Base-by-base conservation (phyloP, 2,797 vertebrate species). In the Paratrypauchen microcephalus region DNA sequence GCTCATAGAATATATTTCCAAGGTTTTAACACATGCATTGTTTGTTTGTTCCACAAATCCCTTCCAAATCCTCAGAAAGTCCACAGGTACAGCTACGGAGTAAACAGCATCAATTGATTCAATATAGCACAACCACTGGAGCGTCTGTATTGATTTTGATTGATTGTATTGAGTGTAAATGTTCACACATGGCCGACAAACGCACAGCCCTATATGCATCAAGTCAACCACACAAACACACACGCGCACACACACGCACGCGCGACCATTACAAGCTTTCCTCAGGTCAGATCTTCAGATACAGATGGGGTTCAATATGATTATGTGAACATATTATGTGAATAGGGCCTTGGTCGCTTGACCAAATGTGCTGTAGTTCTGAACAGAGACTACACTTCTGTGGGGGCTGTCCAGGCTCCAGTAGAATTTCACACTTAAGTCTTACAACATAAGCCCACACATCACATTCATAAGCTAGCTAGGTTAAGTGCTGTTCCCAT, bases 141-240 rank as follows among this genome's bases (percentile, higher is more conserved):
- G 19, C 52, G 18, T 8, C 1, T 75, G 56, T 24, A 72, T 39
- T 64, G 50, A 30, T 70, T 77, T 73, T 23, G 61, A 54, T 26
- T 71, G 8, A 67, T 18, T 69, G 18, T 28, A 21, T 0, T 1
- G n/a, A 55, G 21, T 55, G 9, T 55, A 66, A 47, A 48, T 60
- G 26, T 77, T 70, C 41, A 57, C 64, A 71, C 59, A 57, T 71
- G 60, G 55, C 4, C 58, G 48, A 36, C 7, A 3, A 36, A 60
- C 59, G 58, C 45, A 26, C 24, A 58, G 32, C 63, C 2, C 7
- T 3, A 2, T 9, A 36, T 12, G 30, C 30, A 58, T 1, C 24
- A 58, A 0, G 0, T 55, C 26, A 54, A 50, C 56, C 58, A 39
- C 5, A 15, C 24, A 15, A 21, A 28, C 56, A 30, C 39, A 41